A percentile compares a stretch with the other conserved stretches of the same genome.
Conservation (phyloP, 2,113 vertebrate genomes). For the Sturnira hondurensis region DNA sequence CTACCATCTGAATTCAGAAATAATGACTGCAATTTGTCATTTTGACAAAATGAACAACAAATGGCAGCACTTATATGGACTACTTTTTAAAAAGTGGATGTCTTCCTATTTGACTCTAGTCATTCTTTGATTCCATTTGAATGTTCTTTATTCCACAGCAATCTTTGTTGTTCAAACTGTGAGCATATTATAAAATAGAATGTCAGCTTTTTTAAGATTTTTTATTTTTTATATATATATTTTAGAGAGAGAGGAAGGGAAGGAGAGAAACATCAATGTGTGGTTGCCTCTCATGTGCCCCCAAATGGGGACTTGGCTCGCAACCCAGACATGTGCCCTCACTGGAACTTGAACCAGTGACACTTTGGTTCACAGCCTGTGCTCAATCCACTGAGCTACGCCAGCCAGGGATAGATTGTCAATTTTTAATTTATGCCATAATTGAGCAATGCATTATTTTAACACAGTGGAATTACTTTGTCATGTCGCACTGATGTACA, state of each 20-base stretch:
- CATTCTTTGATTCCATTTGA: not conserved
- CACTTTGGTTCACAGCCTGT: no score
- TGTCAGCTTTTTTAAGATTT: not conserved
- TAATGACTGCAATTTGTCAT: not conserved
- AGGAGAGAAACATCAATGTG: no score
- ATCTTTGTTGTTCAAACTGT: not conserved
- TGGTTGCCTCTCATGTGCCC: no score
- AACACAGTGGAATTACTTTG: no score
- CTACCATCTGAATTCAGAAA: not conserved
- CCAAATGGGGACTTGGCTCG: no score
- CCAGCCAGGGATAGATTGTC: no score
- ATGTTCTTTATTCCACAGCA: not conserved
- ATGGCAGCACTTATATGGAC: not conserved
- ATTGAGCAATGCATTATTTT: not conserved
- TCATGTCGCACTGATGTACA: not conserved
- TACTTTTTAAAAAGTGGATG: not conserved
- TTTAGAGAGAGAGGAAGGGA: no score
- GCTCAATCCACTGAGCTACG: no score
- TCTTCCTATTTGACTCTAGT: not conserved
- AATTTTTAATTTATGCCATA: conserved; percentile 18
- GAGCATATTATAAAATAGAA: not conserved
- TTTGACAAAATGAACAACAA: not conserved
- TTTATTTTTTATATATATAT: no score
- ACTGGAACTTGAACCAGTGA: no score
- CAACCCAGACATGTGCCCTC: no score